Evolutionary conservation across 1,140 invertebrate species (phyloP).

Genomic region (Eupeodes corollae): DNA sequence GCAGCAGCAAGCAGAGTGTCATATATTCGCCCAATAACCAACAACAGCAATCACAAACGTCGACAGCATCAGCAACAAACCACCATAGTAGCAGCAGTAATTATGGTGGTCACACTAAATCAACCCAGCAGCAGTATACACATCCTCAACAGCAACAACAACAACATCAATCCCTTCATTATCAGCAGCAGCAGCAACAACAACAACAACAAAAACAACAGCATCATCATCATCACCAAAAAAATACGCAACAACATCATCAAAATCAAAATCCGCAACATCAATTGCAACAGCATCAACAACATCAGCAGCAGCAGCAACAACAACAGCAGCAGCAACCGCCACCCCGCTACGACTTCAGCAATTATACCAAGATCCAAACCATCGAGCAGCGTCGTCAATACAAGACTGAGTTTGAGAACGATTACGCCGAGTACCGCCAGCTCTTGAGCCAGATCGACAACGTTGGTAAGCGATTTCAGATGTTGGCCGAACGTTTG

Average conservation of each 20-base stretch:
- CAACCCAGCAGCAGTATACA: not conserved
- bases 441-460: constrained; percentile 62
- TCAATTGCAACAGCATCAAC: constrained; percentile 27
- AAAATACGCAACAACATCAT: not conserved
- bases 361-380: constrained; percentile 68
- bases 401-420: constrained; percentile 82
- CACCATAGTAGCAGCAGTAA: constrained; percentile 18
- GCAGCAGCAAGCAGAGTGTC: constrained; percentile 5
- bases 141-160: constrained; percentile 1
- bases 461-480: constrained; percentile 64
- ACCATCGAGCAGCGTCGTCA: constrained; percentile 60
- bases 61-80: constrained; percentile 9
- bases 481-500: constrained; percentile 44
- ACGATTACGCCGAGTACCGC: constrained; percentile 73
- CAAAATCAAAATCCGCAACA: constrained; percentile 14
- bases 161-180: constrained; percentile 11
- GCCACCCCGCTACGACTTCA: constrained; percentile 38
- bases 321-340: constrained; percentile 12
- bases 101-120: constrained; percentile 6
- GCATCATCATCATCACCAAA: constrained; percentile 10
- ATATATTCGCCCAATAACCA: constrained; percentile 3
- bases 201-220: constrained; percentile 10
- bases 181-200: constrained; percentile 5
- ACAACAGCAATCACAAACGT: constrained; percentile 1
- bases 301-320: constrained; percentile 22